Conservation (phyloP, 2,113 vertebrate genomes). For the Cettia cetti region DNA sequence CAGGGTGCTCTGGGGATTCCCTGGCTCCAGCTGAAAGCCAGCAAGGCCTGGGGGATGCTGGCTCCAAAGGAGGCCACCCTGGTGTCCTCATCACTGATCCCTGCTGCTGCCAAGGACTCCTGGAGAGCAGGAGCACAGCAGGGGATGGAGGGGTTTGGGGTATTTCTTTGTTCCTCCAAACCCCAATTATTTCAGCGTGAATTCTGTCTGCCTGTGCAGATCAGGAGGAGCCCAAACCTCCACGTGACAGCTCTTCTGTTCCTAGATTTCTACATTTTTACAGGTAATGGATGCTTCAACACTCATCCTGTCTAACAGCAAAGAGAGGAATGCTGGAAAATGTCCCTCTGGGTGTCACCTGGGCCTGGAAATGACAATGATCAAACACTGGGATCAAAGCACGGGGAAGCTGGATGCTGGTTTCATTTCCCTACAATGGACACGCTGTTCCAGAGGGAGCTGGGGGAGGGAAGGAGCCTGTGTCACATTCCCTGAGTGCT, state of each 20-base stretch:
- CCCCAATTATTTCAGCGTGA: neutral
- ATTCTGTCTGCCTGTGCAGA: neutral
- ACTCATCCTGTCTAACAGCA: neutral
- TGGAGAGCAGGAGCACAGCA: neutral
- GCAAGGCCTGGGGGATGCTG: neutral
- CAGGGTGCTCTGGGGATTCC: fast-evolving
- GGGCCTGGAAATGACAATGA: neutral
- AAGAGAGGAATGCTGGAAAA: neutral
- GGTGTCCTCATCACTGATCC: neutral
- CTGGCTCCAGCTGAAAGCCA: neutral
- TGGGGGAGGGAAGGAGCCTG: neutral
- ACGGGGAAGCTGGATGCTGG: neutral
- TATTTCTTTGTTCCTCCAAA: neutral
- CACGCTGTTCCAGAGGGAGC: neutral
- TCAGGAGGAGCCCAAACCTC: neutral
- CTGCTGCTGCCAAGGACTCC: neutral
- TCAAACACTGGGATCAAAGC: neutral
- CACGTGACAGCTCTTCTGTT: fast-evolving
- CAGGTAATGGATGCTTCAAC: neutral
- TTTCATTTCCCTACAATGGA: neutral
- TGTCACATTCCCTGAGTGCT: neutral
- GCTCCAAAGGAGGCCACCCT: neutral
- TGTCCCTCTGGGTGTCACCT: neutral
- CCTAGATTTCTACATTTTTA: neutral
- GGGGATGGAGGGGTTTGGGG: neutral